These are phyloP conservation scores for Gastracanthus pulcherrimus DNA, from an alignment of 2,888 invertebrate genomes.

Conservation along the genomic window DNA sequence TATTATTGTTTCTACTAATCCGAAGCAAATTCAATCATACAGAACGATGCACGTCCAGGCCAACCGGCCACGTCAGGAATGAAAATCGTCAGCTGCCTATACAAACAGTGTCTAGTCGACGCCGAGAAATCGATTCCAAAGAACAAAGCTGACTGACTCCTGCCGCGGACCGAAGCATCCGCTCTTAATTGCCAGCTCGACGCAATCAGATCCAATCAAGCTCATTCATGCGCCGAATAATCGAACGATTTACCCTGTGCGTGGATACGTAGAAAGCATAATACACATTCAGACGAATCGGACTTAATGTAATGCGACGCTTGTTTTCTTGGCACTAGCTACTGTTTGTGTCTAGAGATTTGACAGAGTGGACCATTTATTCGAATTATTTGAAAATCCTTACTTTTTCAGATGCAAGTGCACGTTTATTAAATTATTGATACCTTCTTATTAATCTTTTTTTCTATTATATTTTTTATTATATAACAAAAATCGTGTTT, in stretches of 20 bases:
- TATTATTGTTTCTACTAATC: background rate
- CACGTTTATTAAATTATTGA: no score
- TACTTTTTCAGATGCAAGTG: no score
- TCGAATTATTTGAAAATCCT: no score
- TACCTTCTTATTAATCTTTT: no score
- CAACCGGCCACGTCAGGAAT: background rate
- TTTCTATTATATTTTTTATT: no score
- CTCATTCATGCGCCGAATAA: slow-evolving; percentile 28
- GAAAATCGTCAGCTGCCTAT: background rate
- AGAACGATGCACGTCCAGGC: background rate
- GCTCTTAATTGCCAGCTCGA: slow-evolving; percentile 35
- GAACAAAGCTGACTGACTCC: background rate
- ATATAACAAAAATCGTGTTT: no score
- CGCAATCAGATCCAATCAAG: slow-evolving; percentile 33
- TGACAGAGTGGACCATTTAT: background rate
- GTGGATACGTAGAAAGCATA: background rate
- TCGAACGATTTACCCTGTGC: background rate
- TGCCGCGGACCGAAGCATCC: background rate
- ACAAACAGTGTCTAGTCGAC: background rate
- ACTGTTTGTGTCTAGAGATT: background rate
- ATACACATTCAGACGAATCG: no score
- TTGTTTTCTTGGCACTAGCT: slow-evolving; percentile 8
- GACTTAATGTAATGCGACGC: background rate
- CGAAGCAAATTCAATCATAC: background rate
- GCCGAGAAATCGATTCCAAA: slow-evolving; percentile 1